Evolutionary conservation across 2,797 vertebrate species (phyloP).

Genomic region (Megalops cyprinoides): DNA sequence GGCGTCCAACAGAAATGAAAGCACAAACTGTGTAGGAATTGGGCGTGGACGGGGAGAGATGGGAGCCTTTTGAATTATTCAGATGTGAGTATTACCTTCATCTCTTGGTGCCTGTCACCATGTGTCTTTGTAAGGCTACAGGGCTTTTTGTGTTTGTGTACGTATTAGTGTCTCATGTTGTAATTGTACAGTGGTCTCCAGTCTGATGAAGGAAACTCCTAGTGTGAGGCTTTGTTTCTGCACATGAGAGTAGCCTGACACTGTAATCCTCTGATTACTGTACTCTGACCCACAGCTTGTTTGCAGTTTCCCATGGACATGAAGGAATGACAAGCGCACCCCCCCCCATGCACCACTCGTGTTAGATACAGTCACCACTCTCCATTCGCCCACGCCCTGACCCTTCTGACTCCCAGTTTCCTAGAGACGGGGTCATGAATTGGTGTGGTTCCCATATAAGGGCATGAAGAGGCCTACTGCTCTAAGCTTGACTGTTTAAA

Average conservation of each 20-base stretch:
- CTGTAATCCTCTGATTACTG: background rate
- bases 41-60: background rate
- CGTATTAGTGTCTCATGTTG: background rate
- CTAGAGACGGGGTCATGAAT: background rate
- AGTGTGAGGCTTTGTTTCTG: background rate
- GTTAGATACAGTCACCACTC: background rate
- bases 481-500: background rate
- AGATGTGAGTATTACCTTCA: background rate
- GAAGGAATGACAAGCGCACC: background rate
- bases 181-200: background rate
- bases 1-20: background rate
- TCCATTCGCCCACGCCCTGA: slow-evolving; percentile 4
- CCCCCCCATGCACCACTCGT: background rate
- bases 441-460: background rate
- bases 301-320: background rate
- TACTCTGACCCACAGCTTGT: too few species aligned
- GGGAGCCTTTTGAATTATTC: background rate
- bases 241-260: background rate
- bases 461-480: background rate
- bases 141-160: slow-evolving; percentile 23
- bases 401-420: background rate
- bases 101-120: background rate
- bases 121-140: background rate
- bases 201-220: background rate
- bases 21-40: background rate